Base-by-base conservation (phyloP, 2,797 vertebrate genomes). In the Fistularia commersonii region DNA sequence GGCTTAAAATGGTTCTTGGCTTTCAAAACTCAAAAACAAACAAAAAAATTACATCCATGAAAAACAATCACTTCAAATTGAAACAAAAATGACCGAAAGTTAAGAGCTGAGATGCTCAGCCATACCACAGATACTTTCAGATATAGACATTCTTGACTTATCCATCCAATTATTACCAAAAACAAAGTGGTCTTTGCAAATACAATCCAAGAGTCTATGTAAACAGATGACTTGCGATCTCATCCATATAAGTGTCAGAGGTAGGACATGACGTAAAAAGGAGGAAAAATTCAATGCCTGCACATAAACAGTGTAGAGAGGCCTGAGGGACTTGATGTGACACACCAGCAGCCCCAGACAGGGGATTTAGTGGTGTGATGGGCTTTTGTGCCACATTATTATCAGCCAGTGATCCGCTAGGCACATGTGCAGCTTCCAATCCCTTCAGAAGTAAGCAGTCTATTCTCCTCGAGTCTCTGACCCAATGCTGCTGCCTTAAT, bases 341-440 rank as follows among this genome's bases (percentile, higher is more conserved):
- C 74, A 85, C 68, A 67, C 66, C 73, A 81, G 55, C 35, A 10
- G 57, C 51, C 74, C 72, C 74, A 80, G 69, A 80, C 66, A 69
- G 66, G 70, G 80, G 78, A 82, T 83, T 86, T 83, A 81, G 72
- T 76, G 64, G 57, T 9, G 42, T 52, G 66, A 76, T 80, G 66
- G 66, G 80, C 76, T 79, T 84, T 83, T 81, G 77, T 83, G 77
- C 59, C 57, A 86, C 76, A 81, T 84, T 82, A 84, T 77, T 82
- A 85, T 81, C 80, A 87, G 72, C 61, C 69, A 64, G 75, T 77
- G 77, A 86, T 84, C 80, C 63, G 50, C 72, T 69, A 70, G 75
- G 79, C 76, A 79, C 76, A 85, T 66, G 66, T 74, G 74, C 64
- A 77, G 69, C 64, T 72, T 72, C 68, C 50, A 41, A 68, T 68